phyloP scores from a whole-genome alignment of 2,113 vertebrate species.

The Cromileptes altivelis region DNA sequence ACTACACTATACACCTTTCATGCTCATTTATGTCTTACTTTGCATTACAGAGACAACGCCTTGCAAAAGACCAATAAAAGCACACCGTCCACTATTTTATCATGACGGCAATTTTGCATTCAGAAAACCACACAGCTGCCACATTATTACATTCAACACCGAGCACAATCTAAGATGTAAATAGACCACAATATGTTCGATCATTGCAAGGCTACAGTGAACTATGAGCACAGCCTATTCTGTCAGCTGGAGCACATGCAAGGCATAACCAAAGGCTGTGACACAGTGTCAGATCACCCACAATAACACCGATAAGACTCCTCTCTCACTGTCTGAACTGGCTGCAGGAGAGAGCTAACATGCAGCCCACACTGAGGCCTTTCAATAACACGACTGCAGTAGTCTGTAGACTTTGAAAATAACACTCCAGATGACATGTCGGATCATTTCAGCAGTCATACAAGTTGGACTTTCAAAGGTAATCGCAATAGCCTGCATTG shows the following conservation, averaged over 20 bases:
- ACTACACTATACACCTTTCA: not conserved
- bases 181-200: conserved; percentile 4
- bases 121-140: conserved; percentile 14
- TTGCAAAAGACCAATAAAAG: conserved; percentile 15
- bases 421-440: conserved; percentile 23
- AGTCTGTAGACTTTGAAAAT: conserved; percentile 25
- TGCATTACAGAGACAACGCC: conserved; percentile 55
- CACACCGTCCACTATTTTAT: not conserved
- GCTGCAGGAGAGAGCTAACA: conserved; percentile 37
- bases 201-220: not conserved
- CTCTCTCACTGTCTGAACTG: not conserved
- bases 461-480: conserved; percentile 32
- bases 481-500: conserved; percentile 51
- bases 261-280: not conserved
- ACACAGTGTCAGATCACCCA: conserved; percentile 1
- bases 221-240: not conserved
- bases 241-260: not conserved
- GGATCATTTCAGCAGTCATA: conserved; percentile 23
- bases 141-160: not conserved
- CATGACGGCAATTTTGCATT: not conserved
- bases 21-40: conserved; percentile 12
- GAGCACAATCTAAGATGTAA: conserved; percentile 2
- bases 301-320: conserved; percentile 3
- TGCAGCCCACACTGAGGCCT: conserved; percentile 39
- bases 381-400: conserved; percentile 6